Evolutionary conservation across 2,113 vertebrate species (phyloP).

Genomic region (Acanthisitta chloris): DNA sequence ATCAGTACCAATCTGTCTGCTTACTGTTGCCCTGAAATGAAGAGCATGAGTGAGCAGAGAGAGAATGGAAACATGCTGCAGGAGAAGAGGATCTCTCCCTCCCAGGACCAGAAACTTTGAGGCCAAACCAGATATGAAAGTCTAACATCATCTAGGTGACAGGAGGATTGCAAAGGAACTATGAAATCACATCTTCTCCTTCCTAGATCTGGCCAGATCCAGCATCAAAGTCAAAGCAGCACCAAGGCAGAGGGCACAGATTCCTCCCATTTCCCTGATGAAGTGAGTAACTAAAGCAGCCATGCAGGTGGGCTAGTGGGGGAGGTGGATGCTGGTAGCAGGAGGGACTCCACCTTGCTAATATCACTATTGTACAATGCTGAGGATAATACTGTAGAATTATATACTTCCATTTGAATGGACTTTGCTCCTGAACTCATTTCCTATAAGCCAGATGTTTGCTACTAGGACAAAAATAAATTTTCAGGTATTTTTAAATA

Average conservation of each 20-base stretch:
- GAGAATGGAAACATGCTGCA: not conserved
- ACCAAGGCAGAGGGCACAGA: not conserved
- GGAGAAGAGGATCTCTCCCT: not conserved
- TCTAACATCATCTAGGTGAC: not conserved
- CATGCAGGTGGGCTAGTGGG: too few relatives aligned
- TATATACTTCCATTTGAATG: not conserved
- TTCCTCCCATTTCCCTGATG: not conserved
- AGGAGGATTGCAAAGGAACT: not conserved
- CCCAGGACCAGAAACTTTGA: not conserved
- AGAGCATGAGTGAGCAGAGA: not conserved
- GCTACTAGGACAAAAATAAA: not conserved
- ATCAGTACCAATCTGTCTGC: not conserved
- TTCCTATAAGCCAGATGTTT: not conserved
- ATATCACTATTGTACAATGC: not conserved
- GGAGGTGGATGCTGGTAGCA: accelerated
- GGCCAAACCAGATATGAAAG: not conserved
- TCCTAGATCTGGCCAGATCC: not conserved
- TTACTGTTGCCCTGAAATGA: not conserved
- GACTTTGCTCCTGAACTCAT: not conserved
- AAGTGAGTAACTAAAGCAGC: not conserved
- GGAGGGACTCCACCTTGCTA: not conserved
- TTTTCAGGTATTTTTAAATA: not conserved
- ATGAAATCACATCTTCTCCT: not conserved
- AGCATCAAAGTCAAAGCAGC: not conserved
- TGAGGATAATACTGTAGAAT: not conserved